Conservation (phyloP, 1,140 invertebrate species). For the Trissolcus basalis region DNA sequence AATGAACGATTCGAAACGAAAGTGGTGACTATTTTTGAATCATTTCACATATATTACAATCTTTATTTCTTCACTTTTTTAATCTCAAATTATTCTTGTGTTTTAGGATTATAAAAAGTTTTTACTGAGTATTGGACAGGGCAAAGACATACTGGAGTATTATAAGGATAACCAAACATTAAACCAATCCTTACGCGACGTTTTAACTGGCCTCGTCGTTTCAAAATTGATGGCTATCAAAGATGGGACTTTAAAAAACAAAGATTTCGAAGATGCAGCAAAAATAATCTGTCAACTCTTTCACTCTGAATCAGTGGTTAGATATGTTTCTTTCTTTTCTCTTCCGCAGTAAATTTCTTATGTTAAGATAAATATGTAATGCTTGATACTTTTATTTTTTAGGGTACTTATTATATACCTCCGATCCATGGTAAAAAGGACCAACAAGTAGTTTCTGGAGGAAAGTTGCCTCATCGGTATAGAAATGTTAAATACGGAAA, state of each 20-base stretch:
- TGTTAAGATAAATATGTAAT: not conserved
- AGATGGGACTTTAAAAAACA: not conserved
- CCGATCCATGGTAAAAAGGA: constrained; percentile 3
- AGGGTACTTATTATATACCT: constrained; percentile 10
- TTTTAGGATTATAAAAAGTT: not conserved
- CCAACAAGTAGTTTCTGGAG: not conserved
- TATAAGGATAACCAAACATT: not conserved
- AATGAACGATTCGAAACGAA: too few species aligned
- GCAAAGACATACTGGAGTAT: not conserved
- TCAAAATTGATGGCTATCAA: constrained; percentile 2
- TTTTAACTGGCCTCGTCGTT: not conserved
- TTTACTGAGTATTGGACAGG: not conserved
- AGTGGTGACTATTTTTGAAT: too few species aligned
- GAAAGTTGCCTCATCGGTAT: constrained; percentile 8
- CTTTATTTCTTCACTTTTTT: too few species aligned
- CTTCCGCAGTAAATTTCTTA: not conserved
- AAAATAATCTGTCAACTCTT: not conserved
- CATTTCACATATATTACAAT: too few species aligned
- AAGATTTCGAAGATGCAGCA: not conserved
- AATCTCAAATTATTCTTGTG: not conserved
- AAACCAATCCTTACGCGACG: not conserved
- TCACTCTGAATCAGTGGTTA: not conserved
- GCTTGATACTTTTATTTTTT: not conserved
- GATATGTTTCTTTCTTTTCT: not conserved
- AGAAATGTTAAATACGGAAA: not conserved